Evolutionary conservation across 1,140 invertebrate genomes (phyloP).

Genomic region (Chrysoperla carnea): DNA sequence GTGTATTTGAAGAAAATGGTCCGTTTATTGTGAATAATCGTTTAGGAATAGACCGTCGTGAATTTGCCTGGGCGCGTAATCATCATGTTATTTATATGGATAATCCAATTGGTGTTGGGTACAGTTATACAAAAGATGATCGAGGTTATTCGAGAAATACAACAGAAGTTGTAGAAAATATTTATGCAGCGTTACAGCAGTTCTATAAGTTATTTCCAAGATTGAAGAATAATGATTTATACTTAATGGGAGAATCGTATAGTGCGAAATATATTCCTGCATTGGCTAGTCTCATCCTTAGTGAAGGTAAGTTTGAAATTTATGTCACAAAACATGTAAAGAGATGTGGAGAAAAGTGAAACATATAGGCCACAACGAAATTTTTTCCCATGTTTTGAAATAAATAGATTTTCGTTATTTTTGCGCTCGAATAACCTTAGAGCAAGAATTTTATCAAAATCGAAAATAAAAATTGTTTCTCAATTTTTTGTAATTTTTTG

Average conservation of each 20-base stretch:
- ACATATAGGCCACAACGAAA: too few species aligned
- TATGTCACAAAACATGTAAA: too few species aligned
- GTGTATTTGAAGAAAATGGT: constrained; percentile 68
- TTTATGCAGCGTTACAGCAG: constrained; percentile 45
- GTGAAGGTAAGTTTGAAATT: too few species aligned
- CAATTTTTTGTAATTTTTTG: too few species aligned
- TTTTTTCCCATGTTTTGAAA: too few species aligned
- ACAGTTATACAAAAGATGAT: constrained; percentile 48
- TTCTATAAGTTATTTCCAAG: constrained; percentile 59
- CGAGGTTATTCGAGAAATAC: constrained; percentile 44
- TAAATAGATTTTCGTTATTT: too few species aligned
- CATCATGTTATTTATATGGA: constrained; percentile 72
- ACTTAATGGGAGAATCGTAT: constrained; percentile 75
- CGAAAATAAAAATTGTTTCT: too few species aligned
- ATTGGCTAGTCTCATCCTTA: constrained; percentile 57
- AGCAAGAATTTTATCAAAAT: too few species aligned
- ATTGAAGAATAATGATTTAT: constrained; percentile 45
- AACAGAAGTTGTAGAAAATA: constrained; percentile 42
- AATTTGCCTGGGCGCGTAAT: constrained; percentile 53
- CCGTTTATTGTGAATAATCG: constrained; percentile 47
- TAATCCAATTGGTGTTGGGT: constrained; percentile 72
- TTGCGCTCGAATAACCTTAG: too few species aligned
- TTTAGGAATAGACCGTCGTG: constrained; percentile 37
- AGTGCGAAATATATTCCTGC: constrained; percentile 72
- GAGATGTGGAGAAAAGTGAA: too few species aligned